These are phyloP conservation scores for Leuciscus idus DNA, from an alignment of 2,113 vertebrate species.

Conservation along the genomic window DNA sequence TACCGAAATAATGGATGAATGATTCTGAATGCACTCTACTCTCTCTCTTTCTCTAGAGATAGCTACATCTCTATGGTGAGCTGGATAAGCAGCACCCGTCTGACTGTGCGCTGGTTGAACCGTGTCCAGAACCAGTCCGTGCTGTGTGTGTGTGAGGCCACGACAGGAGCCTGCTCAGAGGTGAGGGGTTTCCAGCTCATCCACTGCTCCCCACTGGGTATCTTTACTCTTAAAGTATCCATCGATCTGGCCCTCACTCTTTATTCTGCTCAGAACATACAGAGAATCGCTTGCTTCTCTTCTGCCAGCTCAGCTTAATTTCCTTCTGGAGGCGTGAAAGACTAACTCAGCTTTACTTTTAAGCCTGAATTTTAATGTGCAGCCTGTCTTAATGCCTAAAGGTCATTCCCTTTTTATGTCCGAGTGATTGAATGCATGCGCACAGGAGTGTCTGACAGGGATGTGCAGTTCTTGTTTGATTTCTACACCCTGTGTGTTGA, in stretches of 20 bases:
- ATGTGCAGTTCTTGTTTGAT: slow-evolving; percentile 5
- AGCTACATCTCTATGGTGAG: slow-evolving; percentile 82
- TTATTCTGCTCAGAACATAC: not conserved
- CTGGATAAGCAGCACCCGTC: slow-evolving; percentile 80
- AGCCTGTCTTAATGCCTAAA: slow-evolving; percentile 44
- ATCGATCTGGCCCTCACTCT: slow-evolving; percentile 12
- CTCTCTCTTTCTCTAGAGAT: slow-evolving; percentile 65
- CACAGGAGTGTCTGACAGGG: not conserved
- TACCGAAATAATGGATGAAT: no score
- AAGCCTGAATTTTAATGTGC: slow-evolving; percentile 14
- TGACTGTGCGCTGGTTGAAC: slow-evolving; percentile 81
- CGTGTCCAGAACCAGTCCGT: slow-evolving; percentile 81
- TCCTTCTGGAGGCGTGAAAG: slow-evolving; percentile 15
- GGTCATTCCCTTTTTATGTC: slow-evolving; percentile 11
- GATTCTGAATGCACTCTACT: slow-evolving; percentile 6
- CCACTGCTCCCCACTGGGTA: slow-evolving; percentile 54
- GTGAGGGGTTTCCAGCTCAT: slow-evolving; percentile 67
- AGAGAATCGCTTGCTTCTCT: slow-evolving; percentile 1
- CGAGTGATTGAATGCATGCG: slow-evolving; percentile 11
- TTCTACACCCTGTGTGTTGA: not conserved
- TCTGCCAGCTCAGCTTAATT: slow-evolving; percentile 33
- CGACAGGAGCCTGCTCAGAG: slow-evolving; percentile 81
- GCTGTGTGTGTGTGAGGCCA: slow-evolving; percentile 81
- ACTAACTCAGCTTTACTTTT: slow-evolving; percentile 19
- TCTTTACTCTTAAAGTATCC: slow-evolving; percentile 9